A percentile compares a stretch with the other conserved stretches of the same genome.
Evolutionary conservation across 2,797 vertebrate species (phyloP).

Genomic region (Vipera latastei): DNA sequence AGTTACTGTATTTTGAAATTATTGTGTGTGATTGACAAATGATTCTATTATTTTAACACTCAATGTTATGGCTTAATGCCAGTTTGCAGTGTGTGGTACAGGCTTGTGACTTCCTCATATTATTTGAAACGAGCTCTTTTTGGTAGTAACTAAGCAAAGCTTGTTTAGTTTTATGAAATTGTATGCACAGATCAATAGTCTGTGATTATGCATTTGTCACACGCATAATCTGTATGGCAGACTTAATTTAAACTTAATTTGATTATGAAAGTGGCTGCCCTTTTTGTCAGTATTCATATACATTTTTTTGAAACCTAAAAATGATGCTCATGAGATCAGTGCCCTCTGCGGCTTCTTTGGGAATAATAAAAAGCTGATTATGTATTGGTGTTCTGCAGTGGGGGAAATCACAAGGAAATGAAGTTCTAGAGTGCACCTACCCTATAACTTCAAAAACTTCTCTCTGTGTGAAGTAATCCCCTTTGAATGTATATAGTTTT

Average conservation of each 20-base stretch:
- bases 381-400: neutral
- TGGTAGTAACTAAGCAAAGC: constrained; percentile 21
- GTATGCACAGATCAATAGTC: constrained; percentile 6
- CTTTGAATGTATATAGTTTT: constrained; percentile 46
- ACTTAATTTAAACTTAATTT: constrained; percentile 20
- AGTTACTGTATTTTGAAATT: constrained; percentile 43
- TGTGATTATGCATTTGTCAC: constrained; percentile 14
- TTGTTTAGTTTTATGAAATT: constrained; percentile 10
- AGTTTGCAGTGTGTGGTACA: constrained; percentile 33
- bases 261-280: constrained; percentile 35
- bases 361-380: constrained; percentile 6
- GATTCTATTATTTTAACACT: constrained; percentile 45
- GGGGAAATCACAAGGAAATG: constrained; percentile 59
- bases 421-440: constrained; percentile 26
- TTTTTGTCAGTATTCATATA: constrained; percentile 12
- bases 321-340: constrained; percentile 35
- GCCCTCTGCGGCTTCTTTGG: constrained; percentile 28
- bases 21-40: constrained; percentile 62
- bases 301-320: constrained; percentile 27
- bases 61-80: constrained; percentile 43
- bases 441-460: constrained; percentile 47
- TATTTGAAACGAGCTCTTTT: constrained; percentile 24
- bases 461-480: constrained; percentile 47
- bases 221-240: neutral
- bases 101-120: constrained; percentile 60